phyloP scores from a whole-genome alignment of 2,113 vertebrate genomes.

The Oreochromis aureus region DNA sequence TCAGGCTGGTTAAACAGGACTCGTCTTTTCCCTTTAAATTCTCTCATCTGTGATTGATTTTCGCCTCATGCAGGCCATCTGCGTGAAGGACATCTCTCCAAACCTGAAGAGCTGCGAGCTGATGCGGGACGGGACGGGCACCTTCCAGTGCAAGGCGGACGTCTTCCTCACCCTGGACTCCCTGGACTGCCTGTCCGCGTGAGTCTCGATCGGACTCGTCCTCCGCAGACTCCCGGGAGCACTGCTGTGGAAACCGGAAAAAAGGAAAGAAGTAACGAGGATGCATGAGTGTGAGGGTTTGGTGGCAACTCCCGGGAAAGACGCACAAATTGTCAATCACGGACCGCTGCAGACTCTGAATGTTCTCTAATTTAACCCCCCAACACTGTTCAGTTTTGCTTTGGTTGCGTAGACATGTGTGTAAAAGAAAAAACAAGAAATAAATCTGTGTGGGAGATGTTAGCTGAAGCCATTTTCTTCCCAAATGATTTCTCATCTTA shows the following conservation, averaged over 20 bases:
- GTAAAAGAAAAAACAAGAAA: neutral
- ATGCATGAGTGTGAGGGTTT: neutral
- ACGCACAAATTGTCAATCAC: neutral
- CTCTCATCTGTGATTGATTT: neutral
- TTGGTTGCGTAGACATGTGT: slow-evolving; percentile 19
- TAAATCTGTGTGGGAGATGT: slow-evolving; percentile 6
- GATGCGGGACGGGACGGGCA: slow-evolving; percentile 59
- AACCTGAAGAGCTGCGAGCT: slow-evolving; percentile 77
- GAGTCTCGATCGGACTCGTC: slow-evolving; percentile 13
- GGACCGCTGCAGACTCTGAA: slow-evolving; percentile 60
- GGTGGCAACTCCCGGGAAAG: neutral
- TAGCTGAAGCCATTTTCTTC: neutral
- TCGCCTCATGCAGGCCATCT: slow-evolving; percentile 61
- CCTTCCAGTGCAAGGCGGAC: slow-evolving; percentile 75
- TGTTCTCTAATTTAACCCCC: slow-evolving; percentile 49
- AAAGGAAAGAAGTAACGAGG: neutral
- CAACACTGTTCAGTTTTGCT: slow-evolving; percentile 24
- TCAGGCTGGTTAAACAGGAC: neutral
- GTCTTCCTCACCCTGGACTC: slow-evolving; percentile 73
- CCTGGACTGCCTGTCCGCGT: slow-evolving; percentile 57
- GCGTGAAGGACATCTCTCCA: slow-evolving; percentile 72
- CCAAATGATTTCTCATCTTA: neutral
- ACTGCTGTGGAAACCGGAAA: neutral
- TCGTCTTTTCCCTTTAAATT: rapidly evolving
- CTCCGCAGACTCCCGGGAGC: neutral